Evolutionary conservation across 1,140 invertebrate genomes (phyloP).

Genomic region (Leptinotarsa texana): DNA sequence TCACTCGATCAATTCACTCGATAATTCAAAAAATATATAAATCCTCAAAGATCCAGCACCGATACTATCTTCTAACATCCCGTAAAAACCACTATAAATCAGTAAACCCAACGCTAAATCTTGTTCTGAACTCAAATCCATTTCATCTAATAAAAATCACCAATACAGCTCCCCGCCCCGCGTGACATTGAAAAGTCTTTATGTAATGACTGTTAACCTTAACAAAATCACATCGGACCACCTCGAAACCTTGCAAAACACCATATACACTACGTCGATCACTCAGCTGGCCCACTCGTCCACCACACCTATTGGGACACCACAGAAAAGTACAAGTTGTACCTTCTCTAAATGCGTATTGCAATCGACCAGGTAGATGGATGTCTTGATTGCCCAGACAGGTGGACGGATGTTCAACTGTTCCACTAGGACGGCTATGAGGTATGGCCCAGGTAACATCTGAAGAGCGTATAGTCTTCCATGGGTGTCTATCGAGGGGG

Average conservation of each 20-base stretch:
- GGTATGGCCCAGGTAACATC: constrained; percentile 17
- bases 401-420: background rate
- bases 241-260: background rate
- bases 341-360: constrained; percentile 11
- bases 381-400: background rate
- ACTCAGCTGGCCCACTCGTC: background rate
- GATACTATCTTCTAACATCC: no score
- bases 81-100: no score
- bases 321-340: constrained; percentile 11
- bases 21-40: no score
- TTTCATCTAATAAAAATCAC: background rate
- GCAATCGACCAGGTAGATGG: background rate
- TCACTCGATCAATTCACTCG: no score
- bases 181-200: constrained; percentile 18
- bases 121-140: no score
- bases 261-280: background rate
- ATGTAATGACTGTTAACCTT: constrained; percentile 17
- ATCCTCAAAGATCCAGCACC: no score
- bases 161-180: background rate
- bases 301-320: constrained; percentile 11
- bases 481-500: background rate
- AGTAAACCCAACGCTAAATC: no score
- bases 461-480: background rate
- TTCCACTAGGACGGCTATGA: background rate
- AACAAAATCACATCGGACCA: constrained; percentile 13